Evolutionary conservation across 2,113 vertebrate species (phyloP).

Genomic region (Balaenoptera acutorostrata): DNA sequence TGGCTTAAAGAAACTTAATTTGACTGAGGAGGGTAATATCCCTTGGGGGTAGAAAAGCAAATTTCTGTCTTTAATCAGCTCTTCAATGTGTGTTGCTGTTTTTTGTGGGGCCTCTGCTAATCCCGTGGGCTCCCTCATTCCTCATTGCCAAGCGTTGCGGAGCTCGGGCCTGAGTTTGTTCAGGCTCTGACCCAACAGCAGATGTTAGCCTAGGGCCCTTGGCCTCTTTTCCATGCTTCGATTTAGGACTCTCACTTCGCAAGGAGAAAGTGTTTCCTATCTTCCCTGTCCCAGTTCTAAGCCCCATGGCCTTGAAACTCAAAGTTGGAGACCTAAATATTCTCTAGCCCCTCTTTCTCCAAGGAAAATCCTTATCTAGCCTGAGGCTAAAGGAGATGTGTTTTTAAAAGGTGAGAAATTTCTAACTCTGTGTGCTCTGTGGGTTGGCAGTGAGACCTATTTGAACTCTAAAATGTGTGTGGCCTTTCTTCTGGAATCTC

Average conservation of each 20-base stretch:
- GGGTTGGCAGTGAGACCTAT: not conserved
- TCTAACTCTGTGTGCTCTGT: not conserved
- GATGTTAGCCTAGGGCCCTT: slow-evolving; percentile 37
- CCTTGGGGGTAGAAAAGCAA: not conserved
- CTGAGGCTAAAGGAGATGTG: not conserved
- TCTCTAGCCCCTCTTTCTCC: not conserved
- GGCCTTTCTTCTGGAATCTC: not conserved
- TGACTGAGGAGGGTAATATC: not conserved
- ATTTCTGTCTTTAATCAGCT: not conserved
- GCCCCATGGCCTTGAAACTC: slow-evolving; percentile 18
- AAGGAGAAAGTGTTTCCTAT: not conserved
- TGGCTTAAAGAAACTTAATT: not conserved
- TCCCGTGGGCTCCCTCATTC: not conserved
- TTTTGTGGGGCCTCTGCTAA: not conserved
- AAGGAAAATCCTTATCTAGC: not conserved
- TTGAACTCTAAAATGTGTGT: not conserved
- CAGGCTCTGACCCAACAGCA: slow-evolving; percentile 27
- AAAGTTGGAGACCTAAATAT: slow-evolving; percentile 21
- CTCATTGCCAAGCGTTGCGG: not conserved
- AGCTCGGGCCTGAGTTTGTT: not conserved
- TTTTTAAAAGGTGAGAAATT: not conserved
- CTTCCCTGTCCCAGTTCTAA: slow-evolving; percentile 39
- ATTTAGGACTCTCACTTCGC: slow-evolving; percentile 28
- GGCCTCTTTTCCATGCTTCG: slow-evolving; percentile 8
- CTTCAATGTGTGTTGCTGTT: not conserved